Evolutionary conservation across 1,140 invertebrate species (phyloP), one percentile per base, ranked within the genome.

Genomic region (Aradophagus sp.): DNA sequence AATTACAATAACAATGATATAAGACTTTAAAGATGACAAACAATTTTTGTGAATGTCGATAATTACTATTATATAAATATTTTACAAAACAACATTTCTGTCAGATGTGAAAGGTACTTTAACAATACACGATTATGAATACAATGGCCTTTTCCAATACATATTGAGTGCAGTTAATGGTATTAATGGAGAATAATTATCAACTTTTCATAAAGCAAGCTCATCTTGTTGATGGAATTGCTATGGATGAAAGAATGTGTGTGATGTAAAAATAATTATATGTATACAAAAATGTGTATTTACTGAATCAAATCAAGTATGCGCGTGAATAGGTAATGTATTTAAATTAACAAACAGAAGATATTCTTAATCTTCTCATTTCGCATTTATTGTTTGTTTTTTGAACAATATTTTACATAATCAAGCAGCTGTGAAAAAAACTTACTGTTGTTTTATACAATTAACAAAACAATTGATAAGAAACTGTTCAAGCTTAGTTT

Each of bases 11-110:
- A 14, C 13, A 35, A 29, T 39, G 6, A 34, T 55, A 41, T 34
- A 63, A 11, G 31, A 47, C 56, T 58, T 58, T 20, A 50, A 44
- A 7, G 45, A 42, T 74, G 53, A 16, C 68, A 56, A 77, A 70
- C 55, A 61, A 59, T 80, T 80, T 78, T 75, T 81, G 79, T 79
- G 38, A 32, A 15, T 56, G 31, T 50, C 12, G 23, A 71, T 55
- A 14, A 23, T 5, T 27, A 39, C 10, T 53, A 53, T 53, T 31
- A 47, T 53, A 73, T 48, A 62, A 42, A 58, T 61, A 63, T 74
- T 66, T 66, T 65, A 45, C 47, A 10, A 61, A 52, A 70, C 61
- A 11, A 63, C 29, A 62, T 66, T 66, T 66, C 45, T 74, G 61
- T 58, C 52, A 62, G 32, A 36, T 29, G 27, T 58, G 68, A 45